A percentile compares a stretch with the other conserved stretches of the same genome.
These are phyloP conservation scores for Nothoprocta perdicaria DNA, from an alignment of 2,113 vertebrate species.

Conservation along the genomic window DNA sequence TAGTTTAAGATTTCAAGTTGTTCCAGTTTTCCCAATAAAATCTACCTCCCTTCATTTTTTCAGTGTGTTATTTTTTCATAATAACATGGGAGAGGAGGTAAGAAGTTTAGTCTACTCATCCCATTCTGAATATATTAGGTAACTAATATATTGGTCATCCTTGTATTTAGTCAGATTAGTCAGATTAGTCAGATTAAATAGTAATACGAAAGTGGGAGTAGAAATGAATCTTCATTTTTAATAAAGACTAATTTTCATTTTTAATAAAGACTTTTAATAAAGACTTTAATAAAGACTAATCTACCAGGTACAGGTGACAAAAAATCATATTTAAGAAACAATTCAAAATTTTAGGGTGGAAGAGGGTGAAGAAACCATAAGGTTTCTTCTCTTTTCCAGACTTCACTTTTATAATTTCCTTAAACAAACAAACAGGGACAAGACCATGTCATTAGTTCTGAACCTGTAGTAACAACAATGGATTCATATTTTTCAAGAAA, in stretches of 20 bases:
- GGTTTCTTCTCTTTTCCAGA: background rate
- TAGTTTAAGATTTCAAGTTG: background rate
- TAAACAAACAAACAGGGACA: background rate
- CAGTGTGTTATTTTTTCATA: background rate
- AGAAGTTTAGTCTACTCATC: background rate
- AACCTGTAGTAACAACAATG: background rate
- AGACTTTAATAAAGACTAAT: background rate
- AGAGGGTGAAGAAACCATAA: background rate
- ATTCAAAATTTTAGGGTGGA: background rate
- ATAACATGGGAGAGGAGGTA: background rate
- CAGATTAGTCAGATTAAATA: background rate
- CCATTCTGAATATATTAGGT: background rate
- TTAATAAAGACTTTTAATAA: no score
- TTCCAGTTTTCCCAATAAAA: background rate
- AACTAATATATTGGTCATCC: background rate
- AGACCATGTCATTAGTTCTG: background rate
- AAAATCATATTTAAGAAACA: background rate
- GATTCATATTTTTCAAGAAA: background rate
- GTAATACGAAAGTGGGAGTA: background rate
- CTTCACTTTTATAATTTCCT: background rate
- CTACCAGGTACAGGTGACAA: background rate
- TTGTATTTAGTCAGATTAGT: background rate
- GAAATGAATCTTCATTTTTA: background rate
- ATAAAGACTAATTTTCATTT: background rate
- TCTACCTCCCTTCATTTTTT: background rate